Conservation (phyloP, 2,113 vertebrate species). For the Ariopsis seemanni region DNA sequence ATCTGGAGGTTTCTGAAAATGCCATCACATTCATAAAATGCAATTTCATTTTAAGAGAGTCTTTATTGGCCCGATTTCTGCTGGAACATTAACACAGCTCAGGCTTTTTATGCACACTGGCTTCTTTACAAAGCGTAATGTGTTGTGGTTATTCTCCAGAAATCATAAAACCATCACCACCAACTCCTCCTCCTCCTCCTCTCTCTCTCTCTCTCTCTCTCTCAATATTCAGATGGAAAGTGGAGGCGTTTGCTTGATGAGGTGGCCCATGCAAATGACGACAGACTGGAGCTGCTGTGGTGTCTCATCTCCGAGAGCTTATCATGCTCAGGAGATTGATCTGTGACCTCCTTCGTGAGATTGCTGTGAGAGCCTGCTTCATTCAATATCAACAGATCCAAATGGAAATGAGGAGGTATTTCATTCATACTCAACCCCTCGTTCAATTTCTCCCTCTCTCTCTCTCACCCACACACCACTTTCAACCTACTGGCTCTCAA, state of each 20-base stretch:
- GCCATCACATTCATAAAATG: neutral
- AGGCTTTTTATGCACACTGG: neutral
- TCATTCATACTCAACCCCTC: neutral
- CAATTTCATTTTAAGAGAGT: neutral
- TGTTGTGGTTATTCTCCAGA: neutral
- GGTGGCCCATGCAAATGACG: neutral
- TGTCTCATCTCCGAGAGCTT: neutral
- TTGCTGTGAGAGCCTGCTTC: neutral
- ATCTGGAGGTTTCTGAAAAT: neutral
- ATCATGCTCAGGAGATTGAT: slow-evolving; percentile 2
- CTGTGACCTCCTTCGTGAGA: neutral
- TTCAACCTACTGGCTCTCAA: neutral
- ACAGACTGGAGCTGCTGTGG: neutral
- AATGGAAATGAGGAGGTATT: slow-evolving; percentile 8
- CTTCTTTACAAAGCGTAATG: neutral
- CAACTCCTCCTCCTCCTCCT: neutral
- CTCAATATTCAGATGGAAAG: neutral
- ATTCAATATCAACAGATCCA: neutral
- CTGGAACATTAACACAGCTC: slow-evolving; percentile 5
- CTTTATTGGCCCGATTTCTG: neutral
- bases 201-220: too few species aligned
- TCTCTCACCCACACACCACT: neutral
- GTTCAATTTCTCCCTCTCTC: neutral
- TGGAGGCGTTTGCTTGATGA: neutral
- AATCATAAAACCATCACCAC: slow-evolving; percentile 1